A percentile compares a stretch with the other conserved stretches of the same genome.
These are phyloP conservation scores for Pogonomyrmex californicus DNA, from an alignment of 1,140 invertebrate genomes.

Conservation along the genomic window DNA sequence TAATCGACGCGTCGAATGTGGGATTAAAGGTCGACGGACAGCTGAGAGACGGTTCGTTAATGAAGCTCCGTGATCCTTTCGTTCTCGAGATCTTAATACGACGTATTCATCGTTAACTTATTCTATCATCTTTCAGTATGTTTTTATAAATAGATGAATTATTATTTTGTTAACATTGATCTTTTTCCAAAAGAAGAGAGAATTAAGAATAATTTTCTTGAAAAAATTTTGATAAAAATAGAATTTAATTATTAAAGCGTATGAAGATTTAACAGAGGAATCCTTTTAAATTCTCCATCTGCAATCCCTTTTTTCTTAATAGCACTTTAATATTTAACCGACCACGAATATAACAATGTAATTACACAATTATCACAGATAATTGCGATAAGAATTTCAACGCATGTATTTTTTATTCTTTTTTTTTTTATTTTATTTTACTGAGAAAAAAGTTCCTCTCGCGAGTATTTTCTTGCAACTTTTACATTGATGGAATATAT, in stretches of 20 bases:
- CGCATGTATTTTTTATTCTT: background rate
- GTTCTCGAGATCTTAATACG: slow-evolving; percentile 18
- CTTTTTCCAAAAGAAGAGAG: background rate
- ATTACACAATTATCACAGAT: background rate
- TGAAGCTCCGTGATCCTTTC: slow-evolving; percentile 22
- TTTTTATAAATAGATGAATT: background rate
- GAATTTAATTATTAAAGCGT: background rate
- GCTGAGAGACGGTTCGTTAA: slow-evolving; percentile 40
- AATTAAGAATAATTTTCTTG: too few relatives aligned
- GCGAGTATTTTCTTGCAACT: slow-evolving; percentile 2
- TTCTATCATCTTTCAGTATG: too few relatives aligned
- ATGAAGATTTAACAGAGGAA: background rate
- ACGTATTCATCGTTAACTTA: slow-evolving; percentile 6
- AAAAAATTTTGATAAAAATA: background rate
- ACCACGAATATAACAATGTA: background rate
- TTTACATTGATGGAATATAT: slow-evolving; percentile 3
- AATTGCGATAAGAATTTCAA: background rate
- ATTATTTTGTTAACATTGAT: background rate
- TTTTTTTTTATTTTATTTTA: background rate
- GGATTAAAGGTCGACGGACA: slow-evolving; percentile 45
- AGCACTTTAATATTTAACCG: background rate
- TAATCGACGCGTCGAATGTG: slow-evolving; percentile 50
- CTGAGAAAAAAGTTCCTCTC: background rate
- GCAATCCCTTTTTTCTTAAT: background rate
- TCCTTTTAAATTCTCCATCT: background rate